These are phyloP conservation scores for Phortica magna DNA, from an alignment of 2,888 invertebrate genomes.

Conservation along the genomic window DNA sequence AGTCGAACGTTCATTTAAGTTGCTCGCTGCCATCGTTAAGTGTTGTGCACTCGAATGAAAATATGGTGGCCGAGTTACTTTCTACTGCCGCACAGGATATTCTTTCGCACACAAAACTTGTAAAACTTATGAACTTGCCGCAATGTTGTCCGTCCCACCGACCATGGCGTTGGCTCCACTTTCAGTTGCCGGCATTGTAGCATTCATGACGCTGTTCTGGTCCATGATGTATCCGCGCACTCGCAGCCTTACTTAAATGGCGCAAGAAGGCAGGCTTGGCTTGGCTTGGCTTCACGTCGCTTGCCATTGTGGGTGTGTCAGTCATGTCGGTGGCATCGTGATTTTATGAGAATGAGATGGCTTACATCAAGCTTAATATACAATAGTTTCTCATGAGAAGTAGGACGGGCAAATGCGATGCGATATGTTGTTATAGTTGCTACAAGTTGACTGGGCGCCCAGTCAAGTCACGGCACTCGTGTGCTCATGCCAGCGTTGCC, in stretches of 20 bases:
- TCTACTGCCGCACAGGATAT: background rate
- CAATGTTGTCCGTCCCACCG: background rate
- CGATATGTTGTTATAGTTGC: background rate
- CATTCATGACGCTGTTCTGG: background rate
- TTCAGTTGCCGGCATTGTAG: background rate
- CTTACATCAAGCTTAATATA: slow-evolving; percentile 28
- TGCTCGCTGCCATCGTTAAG: background rate
- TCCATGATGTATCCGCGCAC: background rate
- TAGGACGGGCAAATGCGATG: background rate
- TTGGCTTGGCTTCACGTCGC: background rate
- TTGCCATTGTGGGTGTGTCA: slow-evolving; percentile 6
- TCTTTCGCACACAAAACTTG: background rate
- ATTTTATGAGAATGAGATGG: slow-evolving; percentile 34
- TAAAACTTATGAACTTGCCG: slow-evolving; percentile 23
- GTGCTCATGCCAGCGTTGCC: slow-evolving; percentile 10
- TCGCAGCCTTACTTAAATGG: no score
- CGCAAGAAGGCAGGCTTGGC: background rate
- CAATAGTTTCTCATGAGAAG: background rate
- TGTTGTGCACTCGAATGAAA: slow-evolving; percentile 11
- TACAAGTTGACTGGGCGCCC: background rate
- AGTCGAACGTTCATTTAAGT: slow-evolving; percentile 22
- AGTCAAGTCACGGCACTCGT: slow-evolving; percentile 22
- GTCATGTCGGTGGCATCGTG: background rate
- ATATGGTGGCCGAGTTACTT: background rate
- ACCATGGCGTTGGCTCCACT: background rate